Evolutionary conservation across 2,888 invertebrate species (phyloP), one percentile per base, ranked within the genome.

Genomic region (Pollenia labialis): DNA sequence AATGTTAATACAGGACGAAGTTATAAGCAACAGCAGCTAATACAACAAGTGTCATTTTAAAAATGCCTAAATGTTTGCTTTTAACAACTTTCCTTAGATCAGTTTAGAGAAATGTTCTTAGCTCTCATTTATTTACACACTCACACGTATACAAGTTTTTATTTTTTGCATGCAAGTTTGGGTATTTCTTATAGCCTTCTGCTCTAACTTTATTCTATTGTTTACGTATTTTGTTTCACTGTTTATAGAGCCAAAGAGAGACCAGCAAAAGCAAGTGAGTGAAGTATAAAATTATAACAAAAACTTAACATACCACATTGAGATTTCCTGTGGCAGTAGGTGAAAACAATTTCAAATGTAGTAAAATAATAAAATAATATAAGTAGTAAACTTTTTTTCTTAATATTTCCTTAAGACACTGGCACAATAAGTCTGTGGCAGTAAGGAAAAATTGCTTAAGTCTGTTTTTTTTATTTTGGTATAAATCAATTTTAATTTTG

Each of bases 301-400:
- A 60, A 77, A 54, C 56, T 71, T 80, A 54, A 79, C 79, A 32
- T 69, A 74, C 74, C 69, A 60, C 74, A 79, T 85, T 85, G 60
- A 68, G 68, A 79, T 75, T 79, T 85, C 62, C 74, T 44, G 56
- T 71, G 69, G 79, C 79, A 75, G 82, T 64, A 86, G 79, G 82
- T 80, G 77, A 79, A 82, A 83, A 75, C 79, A 82, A 79, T 79
- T 80, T 71, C 42, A 79, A 86, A 23, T 83, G 64, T 71, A 56
- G 42, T 32, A 62, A 75, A 72, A 77, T 52, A 58, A 74, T 58
- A 82, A 74, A 79, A 71, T 46, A 56, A 46, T 69, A 42, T 11
- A 16, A 23, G 10, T 9, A 74, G 60, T 7, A 74, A 48, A 62
- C n/a, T 62, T 8, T 46, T 50, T 12, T 66, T 40, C 44, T 74